Base-by-base conservation (phyloP, 2,797 vertebrate species). In the Alca torda region DNA sequence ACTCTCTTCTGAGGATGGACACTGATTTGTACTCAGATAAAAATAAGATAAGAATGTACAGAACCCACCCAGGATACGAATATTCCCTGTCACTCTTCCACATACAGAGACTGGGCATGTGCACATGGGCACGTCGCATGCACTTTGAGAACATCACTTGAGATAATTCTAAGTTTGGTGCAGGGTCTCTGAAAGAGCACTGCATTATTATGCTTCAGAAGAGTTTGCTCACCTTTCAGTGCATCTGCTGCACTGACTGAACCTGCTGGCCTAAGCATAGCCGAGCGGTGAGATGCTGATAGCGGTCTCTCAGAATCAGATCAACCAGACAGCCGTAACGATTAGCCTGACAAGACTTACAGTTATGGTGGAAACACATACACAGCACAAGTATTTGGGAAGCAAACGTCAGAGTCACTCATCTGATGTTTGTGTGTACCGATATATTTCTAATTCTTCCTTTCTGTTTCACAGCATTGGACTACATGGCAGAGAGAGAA, bases 321-420 rank as follows among this genome's bases (percentile, higher is more conserved):
- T 13, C 43, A 65, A 57, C 14, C 41, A 75, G 67, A 28, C 13
- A 79, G 76, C 35, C 2, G 0, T 31, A 67, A 50, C 0, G 0
- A 79, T 59, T 60, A 26, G 21, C 56, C 53, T 35, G 51, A 83
- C 41, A 17, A 83, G 48, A 23, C 56, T 30, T 28, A 11, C 2
- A 54, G 50, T 33, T n/a, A 9, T 1, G 0, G 10, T 4, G 30
- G 13, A 73, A 84, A 41, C 53, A 68, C 9, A 43, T 9, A 17
- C 0, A 2, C 41, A 21, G 43, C 3, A 16, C 9, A 3, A 74
- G 35, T 11, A 5, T 9, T 56, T 0, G 0, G 77, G 56, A 90
- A 31, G 13, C 19, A 56, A 37, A 78, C 0, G 4, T 31, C 72
- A 35, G 16, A 84, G n/a, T 13, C 20, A 23, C 50, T 35, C 10